A percentile compares a stretch with the other conserved stretches of the same genome.
phyloP scores from a whole-genome alignment of 2,113 vertebrate species.

The Ceyx melanurus region DNA sequence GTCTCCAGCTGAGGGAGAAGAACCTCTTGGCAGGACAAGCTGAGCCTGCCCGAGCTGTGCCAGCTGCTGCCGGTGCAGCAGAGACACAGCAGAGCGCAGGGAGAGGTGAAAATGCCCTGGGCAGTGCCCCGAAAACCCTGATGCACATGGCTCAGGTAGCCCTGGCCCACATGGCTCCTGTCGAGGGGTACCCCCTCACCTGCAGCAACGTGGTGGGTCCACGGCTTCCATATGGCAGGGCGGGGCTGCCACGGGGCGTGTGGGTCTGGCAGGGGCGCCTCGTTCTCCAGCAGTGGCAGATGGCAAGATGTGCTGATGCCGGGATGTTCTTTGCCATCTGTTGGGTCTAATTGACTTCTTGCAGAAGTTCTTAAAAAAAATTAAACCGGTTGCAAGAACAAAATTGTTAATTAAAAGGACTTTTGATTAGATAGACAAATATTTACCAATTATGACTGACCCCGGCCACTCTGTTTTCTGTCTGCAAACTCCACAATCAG shows the following conservation, averaged over 20 bases:
- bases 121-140: rapidly evolving
- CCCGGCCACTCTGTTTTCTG: constrained; percentile 49
- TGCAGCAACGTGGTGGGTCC: rapidly evolving
- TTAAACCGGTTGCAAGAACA: constrained; percentile 72
- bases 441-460: constrained; percentile 80
- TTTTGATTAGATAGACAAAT: constrained; percentile 83
- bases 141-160: rapidly evolving
- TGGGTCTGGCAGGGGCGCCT: neutral
- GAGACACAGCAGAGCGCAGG: neutral
- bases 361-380: constrained; percentile 73
- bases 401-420: constrained; percentile 81
- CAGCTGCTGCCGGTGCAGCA: neutral
- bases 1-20: neutral
- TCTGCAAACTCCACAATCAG: constrained; percentile 64
- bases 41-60: neutral
- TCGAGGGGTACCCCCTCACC: neutral
- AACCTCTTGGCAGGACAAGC: neutral
- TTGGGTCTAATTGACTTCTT: constrained; percentile 78
- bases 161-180: rapidly evolving
- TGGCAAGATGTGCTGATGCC: constrained; percentile 70
- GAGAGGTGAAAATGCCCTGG: neutral
- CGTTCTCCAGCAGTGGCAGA: constrained; percentile 52
- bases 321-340: constrained; percentile 74
- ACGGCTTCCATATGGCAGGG: neutral
- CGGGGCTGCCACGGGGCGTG: neutral